Evolutionary conservation across 2,113 vertebrate species (phyloP).

Genomic region (Numida meleagris): DNA sequence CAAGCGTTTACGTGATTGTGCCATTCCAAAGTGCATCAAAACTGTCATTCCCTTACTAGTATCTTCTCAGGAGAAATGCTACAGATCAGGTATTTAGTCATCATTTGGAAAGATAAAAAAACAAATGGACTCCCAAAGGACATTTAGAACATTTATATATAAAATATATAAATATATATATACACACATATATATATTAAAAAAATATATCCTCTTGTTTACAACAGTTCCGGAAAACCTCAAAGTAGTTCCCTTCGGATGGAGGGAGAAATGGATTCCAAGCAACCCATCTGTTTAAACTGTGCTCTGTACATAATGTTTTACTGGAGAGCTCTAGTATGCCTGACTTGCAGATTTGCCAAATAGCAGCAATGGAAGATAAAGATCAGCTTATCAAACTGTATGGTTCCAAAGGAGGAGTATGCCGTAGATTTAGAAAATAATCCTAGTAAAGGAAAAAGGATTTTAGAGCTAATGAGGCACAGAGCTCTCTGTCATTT

Average conservation of each 20-base stretch:
- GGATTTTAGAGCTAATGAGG: constrained; percentile 37
- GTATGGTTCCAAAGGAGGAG: constrained; percentile 51
- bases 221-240: constrained; percentile 82
- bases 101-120: constrained; percentile 76
- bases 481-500: constrained; percentile 44
- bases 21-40: constrained; percentile 89
- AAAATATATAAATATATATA: constrained; percentile 68
- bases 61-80: constrained; percentile 87
- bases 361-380: constrained; percentile 29
- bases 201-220: constrained; percentile 81
- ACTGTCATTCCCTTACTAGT: constrained; percentile 86
- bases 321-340: constrained; percentile 60
- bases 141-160: constrained; percentile 71
- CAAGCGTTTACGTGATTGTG: constrained; percentile 85
- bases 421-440: constrained; percentile 36
- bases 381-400: constrained; percentile 22
- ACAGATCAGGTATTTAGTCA: constrained; percentile 83
- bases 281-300: constrained; percentile 74
- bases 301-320: constrained; percentile 68
- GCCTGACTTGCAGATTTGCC: constrained; percentile 35
- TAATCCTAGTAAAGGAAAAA: constrained; percentile 5
- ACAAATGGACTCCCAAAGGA: constrained; percentile 79
- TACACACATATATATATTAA: constrained; percentile 26
- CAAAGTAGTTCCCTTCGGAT: constrained; percentile 76
- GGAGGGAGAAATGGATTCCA: constrained; percentile 73